Conservation (phyloP, 2,113 vertebrate genomes). For the Chlorocebus sabaeus region DNA sequence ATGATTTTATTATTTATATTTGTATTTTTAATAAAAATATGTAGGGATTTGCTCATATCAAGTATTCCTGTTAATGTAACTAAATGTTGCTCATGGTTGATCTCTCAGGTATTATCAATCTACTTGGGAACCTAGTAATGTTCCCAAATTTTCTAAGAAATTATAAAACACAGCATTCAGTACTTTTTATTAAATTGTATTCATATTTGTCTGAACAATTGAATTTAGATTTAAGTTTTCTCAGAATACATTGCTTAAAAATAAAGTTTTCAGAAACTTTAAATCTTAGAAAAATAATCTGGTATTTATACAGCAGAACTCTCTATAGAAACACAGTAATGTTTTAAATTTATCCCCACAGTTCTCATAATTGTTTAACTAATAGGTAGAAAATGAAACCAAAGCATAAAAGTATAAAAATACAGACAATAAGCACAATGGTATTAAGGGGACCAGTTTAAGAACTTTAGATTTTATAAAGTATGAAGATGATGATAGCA, state of each 20-base stretch:
- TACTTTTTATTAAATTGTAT: not conserved
- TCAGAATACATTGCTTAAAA: conserved; percentile 28
- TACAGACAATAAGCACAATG: not conserved
- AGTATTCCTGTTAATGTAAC: not conserved
- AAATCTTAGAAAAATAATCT: conserved; percentile 11
- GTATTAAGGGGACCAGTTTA: conserved; percentile 34
- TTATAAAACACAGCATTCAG: not conserved
- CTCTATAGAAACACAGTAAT: not conserved
- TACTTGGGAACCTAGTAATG: not conserved
- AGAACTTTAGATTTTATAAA: not conserved
- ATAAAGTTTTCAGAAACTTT: not conserved
- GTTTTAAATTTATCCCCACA: conserved; percentile 30
- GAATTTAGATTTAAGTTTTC: conserved; percentile 32
- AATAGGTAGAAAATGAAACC: conserved; percentile 44
- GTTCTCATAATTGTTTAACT: conserved; percentile 54
- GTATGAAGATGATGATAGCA: not conserved
- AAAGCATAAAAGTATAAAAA: conserved; percentile 30
- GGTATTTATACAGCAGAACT: not conserved
- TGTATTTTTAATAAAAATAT: conserved; percentile 11
- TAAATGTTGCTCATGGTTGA: not conserved
- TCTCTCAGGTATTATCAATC: not conserved
- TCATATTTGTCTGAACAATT: not conserved
- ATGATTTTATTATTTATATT: not conserved
- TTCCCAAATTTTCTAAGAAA: not conserved
- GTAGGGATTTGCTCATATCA: not conserved